Conservation (phyloP, 2,113 vertebrate species). For the Neomonachus schauinslandi region DNA sequence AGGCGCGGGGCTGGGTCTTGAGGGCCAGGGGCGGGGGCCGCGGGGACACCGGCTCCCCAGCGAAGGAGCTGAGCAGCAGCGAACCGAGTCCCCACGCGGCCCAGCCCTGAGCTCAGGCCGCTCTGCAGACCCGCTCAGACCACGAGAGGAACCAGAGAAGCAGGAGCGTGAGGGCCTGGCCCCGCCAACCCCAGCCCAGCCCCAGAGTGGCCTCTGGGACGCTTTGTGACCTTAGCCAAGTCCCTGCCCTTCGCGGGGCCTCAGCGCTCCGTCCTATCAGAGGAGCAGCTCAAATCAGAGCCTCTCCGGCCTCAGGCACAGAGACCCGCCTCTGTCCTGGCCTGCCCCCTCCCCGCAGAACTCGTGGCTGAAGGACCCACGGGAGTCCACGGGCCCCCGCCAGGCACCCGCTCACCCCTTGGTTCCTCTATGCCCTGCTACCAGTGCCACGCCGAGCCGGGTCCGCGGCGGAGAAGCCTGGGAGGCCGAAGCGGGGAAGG, state of each 20-base stretch:
- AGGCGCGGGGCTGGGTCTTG: slow-evolving; percentile 85
- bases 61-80: neutral
- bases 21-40: slow-evolving; percentile 75
- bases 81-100: neutral
- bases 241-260: slow-evolving; percentile 31
- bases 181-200: rapidly evolving
- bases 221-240: slow-evolving; percentile 48
- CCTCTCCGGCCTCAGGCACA: neutral
- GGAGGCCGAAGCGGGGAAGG: neutral
- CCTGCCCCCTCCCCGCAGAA: neutral
- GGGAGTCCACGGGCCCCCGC: neutral
- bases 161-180: rapidly evolving
- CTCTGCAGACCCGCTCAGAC: neutral
- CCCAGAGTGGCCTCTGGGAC: neutral
- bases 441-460: neutral
- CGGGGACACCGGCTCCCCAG: neutral
- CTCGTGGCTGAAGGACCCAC: rapidly evolving
- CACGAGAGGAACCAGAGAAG: neutral
- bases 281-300: neutral
- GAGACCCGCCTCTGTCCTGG: neutral
- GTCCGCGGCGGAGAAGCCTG: neutral
- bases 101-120: neutral
- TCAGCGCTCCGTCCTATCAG: rapidly evolving
- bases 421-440: rapidly evolving
- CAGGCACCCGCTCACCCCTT: neutral